These are phyloP conservation scores for Calypte anna DNA, from an alignment of 2,113 vertebrate genomes.

Conservation along the genomic window DNA sequence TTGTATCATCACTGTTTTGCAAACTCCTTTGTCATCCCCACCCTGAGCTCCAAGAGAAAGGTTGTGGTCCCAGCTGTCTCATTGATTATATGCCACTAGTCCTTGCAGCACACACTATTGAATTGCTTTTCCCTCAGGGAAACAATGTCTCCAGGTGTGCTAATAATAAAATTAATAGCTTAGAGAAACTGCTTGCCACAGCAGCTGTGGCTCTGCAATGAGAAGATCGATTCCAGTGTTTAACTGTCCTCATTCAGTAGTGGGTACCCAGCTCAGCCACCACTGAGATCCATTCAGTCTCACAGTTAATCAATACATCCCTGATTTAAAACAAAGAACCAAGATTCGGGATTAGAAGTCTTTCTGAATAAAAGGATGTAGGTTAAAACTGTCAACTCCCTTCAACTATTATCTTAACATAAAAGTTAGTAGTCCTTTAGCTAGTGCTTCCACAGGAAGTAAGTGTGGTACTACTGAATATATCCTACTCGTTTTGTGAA, in stretches of 20 bases:
- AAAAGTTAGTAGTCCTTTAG: constrained; percentile 4
- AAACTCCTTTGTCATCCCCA: constrained; percentile 34
- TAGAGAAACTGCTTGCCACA: constrained; percentile 84
- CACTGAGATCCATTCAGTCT: constrained; percentile 64
- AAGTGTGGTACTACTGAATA: background rate
- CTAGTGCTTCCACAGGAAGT: background rate
- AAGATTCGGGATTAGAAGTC: constrained; percentile 71
- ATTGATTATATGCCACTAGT: constrained; percentile 77
- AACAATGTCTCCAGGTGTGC: constrained; percentile 83
- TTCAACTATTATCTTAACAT: constrained; percentile 47
- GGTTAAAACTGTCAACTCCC: constrained; percentile 67
- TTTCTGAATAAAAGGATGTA: constrained; percentile 77
- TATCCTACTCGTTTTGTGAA: constrained; percentile 37
- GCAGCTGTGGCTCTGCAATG: constrained; percentile 68
- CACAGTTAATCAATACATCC: constrained; percentile 78
- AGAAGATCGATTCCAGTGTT: constrained; percentile 81
- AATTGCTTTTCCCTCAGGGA: constrained; percentile 83
- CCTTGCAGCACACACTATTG: constrained; percentile 76
- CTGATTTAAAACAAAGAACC: constrained; percentile 83
- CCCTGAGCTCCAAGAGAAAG: background rate
- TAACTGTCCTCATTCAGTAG: constrained; percentile 82
- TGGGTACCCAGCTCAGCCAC: constrained; percentile 73
- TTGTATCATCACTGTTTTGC: constrained; percentile 12
- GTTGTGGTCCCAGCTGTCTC: constrained; percentile 59
- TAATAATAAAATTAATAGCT: constrained; percentile 90